Evolutionary conservation across 1,140 invertebrate genomes (phyloP).

Genomic region (Vanessa tameamea): DNA sequence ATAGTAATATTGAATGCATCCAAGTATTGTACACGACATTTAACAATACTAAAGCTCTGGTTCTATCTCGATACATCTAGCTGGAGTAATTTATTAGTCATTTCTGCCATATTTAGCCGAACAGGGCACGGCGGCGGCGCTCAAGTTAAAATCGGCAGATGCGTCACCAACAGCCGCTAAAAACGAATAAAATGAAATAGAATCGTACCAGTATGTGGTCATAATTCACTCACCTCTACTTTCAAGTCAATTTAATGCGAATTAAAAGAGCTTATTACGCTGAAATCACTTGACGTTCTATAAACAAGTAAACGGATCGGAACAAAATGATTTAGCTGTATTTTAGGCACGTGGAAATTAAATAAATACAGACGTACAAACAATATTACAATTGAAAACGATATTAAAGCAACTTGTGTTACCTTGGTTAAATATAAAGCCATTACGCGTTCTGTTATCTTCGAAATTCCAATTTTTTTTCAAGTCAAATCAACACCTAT

Average conservation of each 20-base stretch:
- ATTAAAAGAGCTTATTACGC: background rate
- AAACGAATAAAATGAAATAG: slow-evolving; percentile 27
- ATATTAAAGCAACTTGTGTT: slow-evolving; percentile 36
- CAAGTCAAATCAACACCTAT: slow-evolving; percentile 38
- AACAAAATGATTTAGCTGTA: background rate
- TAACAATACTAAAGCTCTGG: background rate
- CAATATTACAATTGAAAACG: slow-evolving; percentile 22
- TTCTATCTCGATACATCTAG: slow-evolving; percentile 1
- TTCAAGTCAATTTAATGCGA: background rate
- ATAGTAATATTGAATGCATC: too few species aligned
- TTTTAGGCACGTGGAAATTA: background rate
- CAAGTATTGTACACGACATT: background rate
- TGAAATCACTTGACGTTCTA: background rate
- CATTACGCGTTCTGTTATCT: slow-evolving; percentile 39
- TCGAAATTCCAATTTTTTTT: slow-evolving; percentile 35
- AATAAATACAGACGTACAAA: slow-evolving; percentile 8
- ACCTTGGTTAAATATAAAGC: slow-evolving; percentile 41
- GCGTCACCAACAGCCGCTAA: slow-evolving; percentile 54
- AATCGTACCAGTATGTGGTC: slow-evolving; percentile 11
- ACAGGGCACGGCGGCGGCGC: slow-evolving; percentile 44
- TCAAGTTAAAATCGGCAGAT: slow-evolving; percentile 61
- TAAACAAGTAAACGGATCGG: background rate
- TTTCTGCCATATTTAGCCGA: slow-evolving; percentile 58
- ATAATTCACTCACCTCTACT: slow-evolving; percentile 38
- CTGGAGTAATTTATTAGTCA: slow-evolving; percentile 53